These are phyloP conservation scores for Baronia brevicornis DNA, from an alignment of 2,888 invertebrate genomes.

Conservation along the genomic window DNA sequence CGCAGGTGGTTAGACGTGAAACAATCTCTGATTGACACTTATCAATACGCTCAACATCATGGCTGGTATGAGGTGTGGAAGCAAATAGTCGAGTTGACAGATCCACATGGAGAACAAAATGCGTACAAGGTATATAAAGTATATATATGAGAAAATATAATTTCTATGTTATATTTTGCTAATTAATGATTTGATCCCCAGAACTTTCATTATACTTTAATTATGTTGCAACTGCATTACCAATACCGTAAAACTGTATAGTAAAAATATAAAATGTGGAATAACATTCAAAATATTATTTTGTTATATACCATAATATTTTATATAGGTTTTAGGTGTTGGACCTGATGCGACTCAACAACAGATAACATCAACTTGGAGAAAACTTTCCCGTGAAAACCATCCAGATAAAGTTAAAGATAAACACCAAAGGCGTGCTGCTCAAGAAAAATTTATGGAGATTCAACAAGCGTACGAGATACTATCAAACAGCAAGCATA, in stretches of 20 bases:
- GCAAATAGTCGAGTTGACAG: slow-evolving; percentile 88
- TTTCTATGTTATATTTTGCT: slow-evolving; percentile 5
- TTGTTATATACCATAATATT: slow-evolving; percentile 6
- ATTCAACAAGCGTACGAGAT: slow-evolving; percentile 95
- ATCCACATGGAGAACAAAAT: slow-evolving; percentile 93
- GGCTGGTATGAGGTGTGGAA: slow-evolving; percentile 94
- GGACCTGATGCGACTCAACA: slow-evolving; percentile 87
- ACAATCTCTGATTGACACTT: slow-evolving; percentile 82
- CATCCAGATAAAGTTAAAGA: slow-evolving; percentile 95
- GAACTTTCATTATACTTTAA: too few relatives aligned
- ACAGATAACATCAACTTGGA: slow-evolving; percentile 89
- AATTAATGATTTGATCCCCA: too few relatives aligned
- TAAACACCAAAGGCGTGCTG: slow-evolving; percentile 77
- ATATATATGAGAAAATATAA: neutral
- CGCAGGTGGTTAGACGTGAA: slow-evolving; percentile 86
- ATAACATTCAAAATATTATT: slow-evolving; percentile 3
- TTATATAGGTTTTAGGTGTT: slow-evolving; percentile 80
- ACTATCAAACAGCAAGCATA: slow-evolving; percentile 87
- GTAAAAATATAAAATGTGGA: too few relatives aligned
- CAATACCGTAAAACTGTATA: too few relatives aligned
- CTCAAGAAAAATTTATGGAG: slow-evolving; percentile 93
- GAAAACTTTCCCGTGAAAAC: slow-evolving; percentile 86
- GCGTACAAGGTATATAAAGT: slow-evolving; percentile 81
- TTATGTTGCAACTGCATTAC: too few relatives aligned
- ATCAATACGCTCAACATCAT: slow-evolving; percentile 86